These are phyloP conservation scores for Conger conger DNA, from an alignment of 2,113 vertebrate species.

Conservation along the genomic window DNA sequence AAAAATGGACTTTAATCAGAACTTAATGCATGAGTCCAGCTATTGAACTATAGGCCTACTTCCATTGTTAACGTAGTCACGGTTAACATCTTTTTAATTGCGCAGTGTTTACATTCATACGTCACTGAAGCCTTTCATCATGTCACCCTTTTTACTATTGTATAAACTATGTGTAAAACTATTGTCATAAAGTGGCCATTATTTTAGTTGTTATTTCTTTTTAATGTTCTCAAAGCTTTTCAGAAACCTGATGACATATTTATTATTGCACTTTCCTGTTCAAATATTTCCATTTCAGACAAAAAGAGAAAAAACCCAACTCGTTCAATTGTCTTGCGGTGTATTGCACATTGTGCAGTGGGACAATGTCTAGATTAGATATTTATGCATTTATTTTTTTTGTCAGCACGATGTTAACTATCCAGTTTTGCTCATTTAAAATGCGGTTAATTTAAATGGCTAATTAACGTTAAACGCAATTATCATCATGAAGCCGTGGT, in stretches of 20 bases:
- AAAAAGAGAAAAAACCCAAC: neutral
- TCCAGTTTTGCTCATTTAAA: constrained; percentile 55
- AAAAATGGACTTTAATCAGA: neutral
- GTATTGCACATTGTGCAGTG: neutral
- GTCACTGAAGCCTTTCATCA: neutral
- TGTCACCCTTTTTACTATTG: neutral
- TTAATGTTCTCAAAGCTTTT: neutral
- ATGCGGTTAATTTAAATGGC: constrained; percentile 56
- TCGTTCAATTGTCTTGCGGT: neutral
- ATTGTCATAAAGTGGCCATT: no score
- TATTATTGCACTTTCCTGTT: neutral
- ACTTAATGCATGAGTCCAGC: neutral
- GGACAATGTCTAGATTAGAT: neutral
- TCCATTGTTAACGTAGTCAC: neutral
- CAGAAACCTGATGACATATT: neutral
- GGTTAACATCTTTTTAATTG: neutral
- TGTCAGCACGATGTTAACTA: constrained; percentile 42
- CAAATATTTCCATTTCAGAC: neutral
- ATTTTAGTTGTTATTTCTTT: neutral
- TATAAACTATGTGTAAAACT: no score
- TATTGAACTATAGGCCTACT: neutral
- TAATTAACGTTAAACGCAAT: constrained; percentile 67
- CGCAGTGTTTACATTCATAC: neutral
- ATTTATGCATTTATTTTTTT: neutral
- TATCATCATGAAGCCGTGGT: constrained; percentile 56